Conservation (phyloP, 2,888 invertebrate species). For the Caenorhabditis uteleia region DNA sequence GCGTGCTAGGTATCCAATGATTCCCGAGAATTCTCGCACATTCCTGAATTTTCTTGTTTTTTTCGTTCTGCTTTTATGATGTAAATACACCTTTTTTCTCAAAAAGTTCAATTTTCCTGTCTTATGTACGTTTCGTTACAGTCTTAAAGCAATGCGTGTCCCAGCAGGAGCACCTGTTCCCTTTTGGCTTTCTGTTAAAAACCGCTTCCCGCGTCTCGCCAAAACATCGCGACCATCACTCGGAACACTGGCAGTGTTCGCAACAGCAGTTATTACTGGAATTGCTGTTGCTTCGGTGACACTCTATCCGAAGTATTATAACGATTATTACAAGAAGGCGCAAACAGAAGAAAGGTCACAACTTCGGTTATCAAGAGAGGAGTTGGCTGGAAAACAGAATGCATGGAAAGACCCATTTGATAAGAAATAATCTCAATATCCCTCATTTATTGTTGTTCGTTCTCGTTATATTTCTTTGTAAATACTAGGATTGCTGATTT, state of each 20-base stretch:
- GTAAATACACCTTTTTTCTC: not conserved
- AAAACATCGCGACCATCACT: constrained; percentile 41
- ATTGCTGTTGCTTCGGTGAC: constrained; percentile 57
- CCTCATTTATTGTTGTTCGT: constrained; percentile 1
- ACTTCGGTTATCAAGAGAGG: constrained; percentile 50
- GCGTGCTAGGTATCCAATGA: no score
- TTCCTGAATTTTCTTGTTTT: no score
- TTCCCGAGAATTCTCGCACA: no score
- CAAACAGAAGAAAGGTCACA: constrained; percentile 59
- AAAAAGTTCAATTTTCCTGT: no score
- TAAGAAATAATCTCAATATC: constrained; percentile 28
- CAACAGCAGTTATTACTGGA: constrained; percentile 49
- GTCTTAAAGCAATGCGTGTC: constrained; percentile 49
- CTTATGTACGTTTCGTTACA: no score
- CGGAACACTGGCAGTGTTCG: constrained; percentile 59
- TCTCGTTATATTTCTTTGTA: constrained; percentile 2
- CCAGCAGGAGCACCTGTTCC: constrained; percentile 63
- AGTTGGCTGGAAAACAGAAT: constrained; percentile 54
- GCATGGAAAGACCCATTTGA: constrained; percentile 64
- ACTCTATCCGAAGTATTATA: constrained; percentile 53
- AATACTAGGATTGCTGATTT: not conserved
- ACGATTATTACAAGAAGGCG: constrained; percentile 59
- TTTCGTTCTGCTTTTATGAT: no score
- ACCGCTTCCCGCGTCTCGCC: constrained; percentile 44
- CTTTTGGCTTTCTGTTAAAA: constrained; percentile 54